A percentile compares a stretch with the other conserved stretches of the same genome.
phyloP scores from a whole-genome alignment of 2,113 vertebrate species.

The Oplegnathus fasciatus region DNA sequence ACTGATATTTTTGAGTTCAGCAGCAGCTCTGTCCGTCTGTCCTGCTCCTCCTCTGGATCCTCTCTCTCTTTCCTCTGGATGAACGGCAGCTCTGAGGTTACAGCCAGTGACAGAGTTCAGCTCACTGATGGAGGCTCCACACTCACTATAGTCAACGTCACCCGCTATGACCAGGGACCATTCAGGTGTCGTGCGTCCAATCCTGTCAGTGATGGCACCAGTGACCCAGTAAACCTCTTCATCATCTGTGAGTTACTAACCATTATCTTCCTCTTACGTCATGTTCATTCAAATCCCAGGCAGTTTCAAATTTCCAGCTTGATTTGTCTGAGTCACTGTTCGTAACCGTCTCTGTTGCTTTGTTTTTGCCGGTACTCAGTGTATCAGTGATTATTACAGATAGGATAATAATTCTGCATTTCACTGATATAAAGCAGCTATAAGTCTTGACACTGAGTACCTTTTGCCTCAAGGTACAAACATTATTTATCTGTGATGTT shows the following conservation, averaged over 20 bases:
- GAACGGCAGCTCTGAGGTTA: constrained; percentile 63
- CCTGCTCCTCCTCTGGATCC: constrained; percentile 72
- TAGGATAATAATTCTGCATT: not conserved
- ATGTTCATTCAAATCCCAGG: not conserved
- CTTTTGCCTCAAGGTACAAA: not conserved
- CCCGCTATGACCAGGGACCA: constrained; percentile 60
- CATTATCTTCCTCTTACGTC: not conserved
- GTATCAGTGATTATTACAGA: not conserved
- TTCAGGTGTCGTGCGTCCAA: constrained; percentile 54
- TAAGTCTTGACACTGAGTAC: not conserved
- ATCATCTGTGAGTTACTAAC: constrained; percentile 66
- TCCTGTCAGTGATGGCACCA: constrained; percentile 31
- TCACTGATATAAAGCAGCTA: not conserved
- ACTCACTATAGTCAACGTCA: constrained; percentile 64
- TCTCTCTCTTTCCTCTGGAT: not conserved
- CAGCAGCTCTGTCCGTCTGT: constrained; percentile 39
- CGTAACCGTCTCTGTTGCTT: too few species aligned
- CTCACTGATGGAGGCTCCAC: constrained; percentile 56
- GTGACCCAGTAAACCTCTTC: constrained; percentile 9
- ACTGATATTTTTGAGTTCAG: constrained; percentile 67
- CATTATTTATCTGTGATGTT: too few species aligned
- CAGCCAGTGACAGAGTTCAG: constrained; percentile 60
- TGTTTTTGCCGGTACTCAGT: too few species aligned
- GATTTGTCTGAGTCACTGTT: too few species aligned
- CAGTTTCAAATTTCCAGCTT: too few species aligned